Evolutionary conservation across 2,888 invertebrate species (phyloP), one percentile per base, ranked within the genome.

Genomic region (Cephus nigrinus): DNA sequence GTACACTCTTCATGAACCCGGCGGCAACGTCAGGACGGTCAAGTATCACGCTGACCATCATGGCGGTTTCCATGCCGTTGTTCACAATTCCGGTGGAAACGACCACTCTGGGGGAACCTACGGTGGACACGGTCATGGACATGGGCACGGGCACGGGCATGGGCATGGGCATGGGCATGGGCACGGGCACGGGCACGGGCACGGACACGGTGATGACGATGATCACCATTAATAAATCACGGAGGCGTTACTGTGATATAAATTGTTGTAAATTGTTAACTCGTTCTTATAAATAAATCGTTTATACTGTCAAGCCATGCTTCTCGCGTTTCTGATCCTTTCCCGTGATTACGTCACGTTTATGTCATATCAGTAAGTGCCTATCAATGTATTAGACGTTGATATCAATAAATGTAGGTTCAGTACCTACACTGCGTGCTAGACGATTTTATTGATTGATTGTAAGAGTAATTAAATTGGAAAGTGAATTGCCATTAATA

Each of bases 1-100:
- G 79, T 90, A 89, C 81, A 84, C 85, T 36, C 80, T 90, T 34
- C 84, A 87, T 76, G 90, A 90, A 76, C 88, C 90, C 31, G 89
- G 88, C 86, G 89, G 78, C 81, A 86, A 80, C 86, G 87, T 84
- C 77, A 81, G 82, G 79, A 83, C 84, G 75, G 82, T 83, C 74
- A 85, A 82, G 80, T 83, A 82, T 73, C 80, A 82, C 73, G 89
- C 89, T 68, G 89, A 88, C 81, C 82, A 82, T 79, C 82, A 85
- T 78, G 82, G 82, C 75, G 90, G 89, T 77, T 89, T 88, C 86
- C 87, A 88, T 78, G 88, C 88, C 23, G 83, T 84, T 76, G 87
- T 87, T 35, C 84, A 88, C 80, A 85, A 82, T 80, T 80, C 81
- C 80, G 81, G 80, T 73, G 81, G 80, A 78, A 80, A 82, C 75